Evolutionary conservation across 2,113 vertebrate genomes (phyloP), one percentile per base, ranked within the genome.

Genomic region (Verasper variegatus): DNA sequence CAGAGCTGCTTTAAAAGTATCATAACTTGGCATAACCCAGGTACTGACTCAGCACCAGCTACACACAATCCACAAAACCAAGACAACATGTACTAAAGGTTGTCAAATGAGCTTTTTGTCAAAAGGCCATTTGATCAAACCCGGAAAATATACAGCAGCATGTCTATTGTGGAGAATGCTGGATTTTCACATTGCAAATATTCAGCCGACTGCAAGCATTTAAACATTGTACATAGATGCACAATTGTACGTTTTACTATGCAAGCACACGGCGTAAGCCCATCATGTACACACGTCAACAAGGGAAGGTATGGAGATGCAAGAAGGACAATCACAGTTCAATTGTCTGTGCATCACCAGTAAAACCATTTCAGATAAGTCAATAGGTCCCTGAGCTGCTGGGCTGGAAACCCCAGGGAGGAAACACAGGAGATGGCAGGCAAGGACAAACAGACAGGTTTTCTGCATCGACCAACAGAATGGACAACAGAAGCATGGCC

Each of bases 91-190:
- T 4, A 74, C 24, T 67, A 52, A 66, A 85, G 77, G 68, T 81
- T 77, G 49, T 86, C 88, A 89, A 92, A 92, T 90, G 73, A 76
- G 61, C 87, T 80, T 89, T 80, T 70, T 63, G 12, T 62, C 40
- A 78, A 89, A 89, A 90, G 81, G 20, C 23, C 85, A 91, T 92
- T 90, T 93, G 89, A 86, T 74, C 68, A 83, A 79, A 84, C 77
- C 82, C n/a, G 24, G 42, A 55, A 52, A 61, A 79, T 76, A 78
- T 42, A 82, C 62, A 21, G 49, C 79, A 88, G 87, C 83, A 89
- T 88, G 68, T 90, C 81, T 59, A 49, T 74, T 42, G 21, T 10
- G 61, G 23, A 78, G 84, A 93, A 94, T 94, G 88, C 83, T 90
- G 84, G 82, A 83, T 87, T 82, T 84, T 86, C 66, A 83, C 80